Base-by-base conservation (phyloP, 2,113 vertebrate genomes). In the Lepidothrix coronata region DNA sequence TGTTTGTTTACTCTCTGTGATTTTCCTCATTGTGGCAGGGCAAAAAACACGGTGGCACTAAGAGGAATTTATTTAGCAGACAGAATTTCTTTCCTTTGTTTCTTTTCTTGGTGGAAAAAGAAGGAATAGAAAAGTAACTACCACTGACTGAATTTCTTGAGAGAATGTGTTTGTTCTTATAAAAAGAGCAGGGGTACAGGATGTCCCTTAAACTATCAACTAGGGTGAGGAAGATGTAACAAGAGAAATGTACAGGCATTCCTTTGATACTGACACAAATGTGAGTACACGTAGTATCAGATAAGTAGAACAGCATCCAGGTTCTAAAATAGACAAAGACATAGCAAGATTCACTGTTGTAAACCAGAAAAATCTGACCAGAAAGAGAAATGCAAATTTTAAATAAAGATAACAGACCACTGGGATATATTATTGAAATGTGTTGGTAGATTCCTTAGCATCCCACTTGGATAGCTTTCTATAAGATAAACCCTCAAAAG, bases 101-200 rank as follows among this genome's bases (percentile, higher is more conserved):
- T 82, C 14, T 82, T 72, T 88, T 72, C 74, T 85, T 77, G 23
- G 46, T 55, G 73, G 51, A 83, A 90, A 55, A 58, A 62, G 24
- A 74, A 76, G n/a, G 30, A 95, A 85, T 33, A 93, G 62, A 76
- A 82, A 93, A 88, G 24, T n/a, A 89, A 76, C n/a, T 62, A 74
- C 46, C 5, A 46, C 14, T 27, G 25, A 58, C 20, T 43, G 44
- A 65, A 68, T 65, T 55, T 88, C 72, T 59, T 66, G 8, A 37
- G 37, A 70, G 92, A 93, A 90, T 7, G 5, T 67, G 48, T n/a
- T 76, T 76, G 18, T 61, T 79, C 73, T 72, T 85, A 2, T 13
- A 59, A 67, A 19, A 85, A 67, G 35, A 24, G 11, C 23, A 73
- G 46, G 18, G 17, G 58, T 73, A 83, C 28, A 70, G 19, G 8